Base-by-base conservation (phyloP, 1,140 invertebrate species). In the Rhizoglyphus robini region DNA sequence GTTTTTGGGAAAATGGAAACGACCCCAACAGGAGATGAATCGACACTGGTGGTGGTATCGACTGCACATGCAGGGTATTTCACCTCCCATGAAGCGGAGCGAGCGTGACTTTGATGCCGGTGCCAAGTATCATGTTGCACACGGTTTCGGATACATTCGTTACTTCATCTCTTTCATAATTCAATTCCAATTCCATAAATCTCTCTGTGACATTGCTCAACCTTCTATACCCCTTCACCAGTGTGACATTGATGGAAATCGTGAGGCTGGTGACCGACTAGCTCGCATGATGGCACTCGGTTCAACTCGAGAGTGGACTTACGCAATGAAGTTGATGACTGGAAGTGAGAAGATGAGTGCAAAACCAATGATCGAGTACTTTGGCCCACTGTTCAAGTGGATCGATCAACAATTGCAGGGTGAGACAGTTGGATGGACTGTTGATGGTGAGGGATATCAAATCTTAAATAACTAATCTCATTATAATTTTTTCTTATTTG, bases 91-190 rank as follows among this genome's bases (percentile, higher is more conserved):
- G 0, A 80, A 82, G 59, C 80, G 88, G 67, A 81, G 78, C 1
- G 86, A 90, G 72, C 80, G 84, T 4, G 86, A 91, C 73, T 91
- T 93, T 71, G 89, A 93, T 76, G 83, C 88, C 3, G 88, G 84
- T 1, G 81, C 86, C 1, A 92, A 91, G 69, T 91, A 88, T 71
- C 88, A 92, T 64, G 81, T 91, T 15, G 81, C 86, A 13, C 84
- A 85, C n/a, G 83, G 86, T 76, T 84, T 86, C 1, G 86, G 88
- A 59, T 93, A 91, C 72, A 82, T 88, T 5, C 84, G 87, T 20
- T 94, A 95, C 76, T 96, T 95, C 78, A 86, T 95, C 32, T 87
- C 87, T 68, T 88, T 85, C 1, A 81, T 96, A 3, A 80, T 95
- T 2, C 90, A 95, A 76, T 95, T 95, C 79, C 90, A 95, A 76